Evolutionary conservation across 2,113 vertebrate genomes (phyloP).

Genomic region (Clupea harengus): DNA sequence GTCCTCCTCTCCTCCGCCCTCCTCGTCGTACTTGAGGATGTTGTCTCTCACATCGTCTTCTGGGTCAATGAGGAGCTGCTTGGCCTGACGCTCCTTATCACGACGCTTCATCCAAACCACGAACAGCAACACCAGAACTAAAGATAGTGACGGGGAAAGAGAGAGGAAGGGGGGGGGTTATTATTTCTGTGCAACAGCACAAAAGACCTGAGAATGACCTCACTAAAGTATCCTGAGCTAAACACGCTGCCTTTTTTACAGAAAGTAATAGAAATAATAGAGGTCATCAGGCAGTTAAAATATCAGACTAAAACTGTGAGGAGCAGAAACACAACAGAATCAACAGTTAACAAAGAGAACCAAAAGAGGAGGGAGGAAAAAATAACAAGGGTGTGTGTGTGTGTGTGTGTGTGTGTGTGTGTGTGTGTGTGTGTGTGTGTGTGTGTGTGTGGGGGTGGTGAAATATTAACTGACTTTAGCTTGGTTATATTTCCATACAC

Average conservation of each 20-base stretch:
- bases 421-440: no score
- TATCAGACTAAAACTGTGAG: not conserved
- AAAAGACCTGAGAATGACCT: not conserved
- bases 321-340: not conserved
- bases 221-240: not conserved
- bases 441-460: not conserved
- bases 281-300: not conserved
- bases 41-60: conserved; percentile 96
- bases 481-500: conserved; percentile 1
- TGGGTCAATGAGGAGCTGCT: conserved; percentile 92
- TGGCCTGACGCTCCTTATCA: conserved; percentile 91
- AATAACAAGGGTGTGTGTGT: not conserved
- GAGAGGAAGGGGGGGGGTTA: not conserved
- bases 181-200: not conserved
- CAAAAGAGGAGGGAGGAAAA: not conserved
- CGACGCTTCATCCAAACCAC: conserved; percentile 92
- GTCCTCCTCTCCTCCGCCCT: conserved; percentile 95
- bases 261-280: not conserved
- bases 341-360: not conserved
- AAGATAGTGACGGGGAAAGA: not conserved
- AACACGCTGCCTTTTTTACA: not conserved
- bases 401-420: no score
- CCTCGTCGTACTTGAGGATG: conserved; percentile 95
- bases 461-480: not conserved
- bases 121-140: conserved; percentile 92